Conservation (phyloP, 2,797 vertebrate genomes). For the Acanthurus lineatus region DNA sequence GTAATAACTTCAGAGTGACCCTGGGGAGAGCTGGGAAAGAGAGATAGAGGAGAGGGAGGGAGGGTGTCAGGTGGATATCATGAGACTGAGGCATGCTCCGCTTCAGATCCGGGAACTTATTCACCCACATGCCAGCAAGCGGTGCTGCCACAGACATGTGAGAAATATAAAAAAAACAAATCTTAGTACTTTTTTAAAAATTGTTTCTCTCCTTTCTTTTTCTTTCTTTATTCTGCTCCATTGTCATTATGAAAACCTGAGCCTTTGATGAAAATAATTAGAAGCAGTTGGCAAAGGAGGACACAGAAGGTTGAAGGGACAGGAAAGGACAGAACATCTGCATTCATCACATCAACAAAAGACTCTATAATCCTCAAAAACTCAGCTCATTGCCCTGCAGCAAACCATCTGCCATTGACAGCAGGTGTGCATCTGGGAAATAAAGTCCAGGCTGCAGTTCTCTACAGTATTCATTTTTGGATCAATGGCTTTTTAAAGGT, state of each 20-base stretch:
- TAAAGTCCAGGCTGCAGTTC: constrained; percentile 59
- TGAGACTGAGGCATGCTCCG: constrained; percentile 79
- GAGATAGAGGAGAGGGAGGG: constrained; percentile 33
- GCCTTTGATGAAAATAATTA: constrained; percentile 39
- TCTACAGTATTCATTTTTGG: constrained; percentile 65
- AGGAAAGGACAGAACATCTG: constrained; percentile 70
- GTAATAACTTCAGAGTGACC: constrained; percentile 73
- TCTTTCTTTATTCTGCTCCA: constrained; percentile 6
- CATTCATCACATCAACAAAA: constrained; percentile 73
- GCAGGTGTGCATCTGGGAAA: constrained; percentile 78
- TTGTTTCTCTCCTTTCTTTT: constrained; percentile 3
- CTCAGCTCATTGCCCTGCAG: constrained; percentile 66
- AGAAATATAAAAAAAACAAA: constrained; percentile 66
- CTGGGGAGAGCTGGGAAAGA: constrained; percentile 58
- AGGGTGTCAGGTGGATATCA: constrained; percentile 85
- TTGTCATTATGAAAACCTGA: constrained; percentile 45
- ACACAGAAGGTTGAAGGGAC: constrained; percentile 44
- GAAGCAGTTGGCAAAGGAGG: constrained; percentile 56
- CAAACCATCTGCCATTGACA: constrained; percentile 76
- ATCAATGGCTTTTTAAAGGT: constrained; percentile 81
- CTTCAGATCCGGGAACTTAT: constrained; percentile 73
- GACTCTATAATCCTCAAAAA: constrained; percentile 61
- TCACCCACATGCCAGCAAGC: constrained; percentile 66
- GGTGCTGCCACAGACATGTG: constrained; percentile 62
- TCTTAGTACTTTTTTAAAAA: constrained; percentile 21